These are phyloP conservation scores for Galbula dea DNA, from an alignment of 2,113 vertebrate genomes.

Conservation along the genomic window DNA sequence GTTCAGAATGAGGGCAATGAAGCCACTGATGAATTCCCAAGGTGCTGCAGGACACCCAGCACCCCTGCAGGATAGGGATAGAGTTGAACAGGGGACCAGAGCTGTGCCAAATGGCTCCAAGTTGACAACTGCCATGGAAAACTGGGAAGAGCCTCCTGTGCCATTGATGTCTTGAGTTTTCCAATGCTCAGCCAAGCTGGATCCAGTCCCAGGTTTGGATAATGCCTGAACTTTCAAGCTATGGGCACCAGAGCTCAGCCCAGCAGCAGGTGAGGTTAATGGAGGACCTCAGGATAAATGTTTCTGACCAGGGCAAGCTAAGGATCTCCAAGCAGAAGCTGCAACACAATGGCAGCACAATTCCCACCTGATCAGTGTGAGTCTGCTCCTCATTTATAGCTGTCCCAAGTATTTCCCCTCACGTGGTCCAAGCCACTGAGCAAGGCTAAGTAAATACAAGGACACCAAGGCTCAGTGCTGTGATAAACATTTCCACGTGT, in stretches of 20 bases:
- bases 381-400: neutral
- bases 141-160: neutral
- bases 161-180: neutral
- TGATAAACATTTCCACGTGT: neutral
- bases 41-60: neutral
- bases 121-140: neutral
- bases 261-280: accelerated
- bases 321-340: neutral
- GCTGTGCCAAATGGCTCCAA: neutral
- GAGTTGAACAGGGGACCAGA: neutral
- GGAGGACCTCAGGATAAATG: neutral
- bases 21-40: neutral
- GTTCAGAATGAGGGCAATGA: neutral
- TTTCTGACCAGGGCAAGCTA: neutral
- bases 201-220: neutral
- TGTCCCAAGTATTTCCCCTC: neutral
- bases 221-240: neutral
- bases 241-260: neutral
- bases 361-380: neutral
- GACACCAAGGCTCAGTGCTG: neutral
- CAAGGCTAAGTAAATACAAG: neutral
- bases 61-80: neutral
- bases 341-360: neutral
- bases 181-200: neutral
- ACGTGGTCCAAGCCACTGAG: neutral